Percentiles rank a stretch among this genome's conserved stretches.
Conservation (phyloP, 2,888 invertebrate genomes). For the Silvanus unidentatus region DNA sequence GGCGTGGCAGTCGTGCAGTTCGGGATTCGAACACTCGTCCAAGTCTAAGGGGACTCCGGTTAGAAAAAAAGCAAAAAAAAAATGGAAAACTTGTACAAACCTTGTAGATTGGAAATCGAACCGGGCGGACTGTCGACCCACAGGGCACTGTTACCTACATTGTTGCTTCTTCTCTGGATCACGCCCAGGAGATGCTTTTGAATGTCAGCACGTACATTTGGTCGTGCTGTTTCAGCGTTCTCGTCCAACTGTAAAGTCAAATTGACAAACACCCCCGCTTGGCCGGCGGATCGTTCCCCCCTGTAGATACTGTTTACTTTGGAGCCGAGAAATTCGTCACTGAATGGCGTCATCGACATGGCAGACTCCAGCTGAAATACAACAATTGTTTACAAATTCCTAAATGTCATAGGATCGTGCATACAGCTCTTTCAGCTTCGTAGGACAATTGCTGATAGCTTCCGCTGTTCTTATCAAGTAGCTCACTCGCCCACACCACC, state of each 20-base stretch:
- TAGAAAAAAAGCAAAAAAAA: slow-evolving; percentile 15
- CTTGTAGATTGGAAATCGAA: slow-evolving; percentile 67
- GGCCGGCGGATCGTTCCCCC: slow-evolving; percentile 61
- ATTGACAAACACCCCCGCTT: slow-evolving; percentile 77
- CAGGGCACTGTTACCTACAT: slow-evolving; percentile 79
- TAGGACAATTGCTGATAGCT: slow-evolving; percentile 76
- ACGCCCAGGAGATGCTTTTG: slow-evolving; percentile 80
- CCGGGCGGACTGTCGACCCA: slow-evolving; percentile 79
- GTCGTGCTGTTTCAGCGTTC: slow-evolving; percentile 63
- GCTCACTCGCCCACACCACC: slow-evolving; percentile 70
- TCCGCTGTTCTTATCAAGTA: slow-evolving; percentile 71
- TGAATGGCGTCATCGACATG: slow-evolving; percentile 87
- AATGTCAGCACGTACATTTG: slow-evolving; percentile 66
- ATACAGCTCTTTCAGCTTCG: slow-evolving; percentile 82
- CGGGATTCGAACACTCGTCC: slow-evolving; percentile 77
- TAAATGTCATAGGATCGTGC: slow-evolving; percentile 36
- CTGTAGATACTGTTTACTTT: slow-evolving; percentile 73
- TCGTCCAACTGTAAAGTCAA: slow-evolving; percentile 76
- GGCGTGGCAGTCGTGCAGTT: slow-evolving; percentile 79
- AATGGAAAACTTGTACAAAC: slow-evolving; percentile 39
- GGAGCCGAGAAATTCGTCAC: slow-evolving; percentile 78
- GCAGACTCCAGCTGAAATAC: slow-evolving; percentile 74
- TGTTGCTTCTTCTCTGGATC: slow-evolving; percentile 75
- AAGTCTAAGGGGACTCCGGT: slow-evolving; percentile 55
- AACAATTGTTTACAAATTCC: slow-evolving; percentile 1